Evolutionary conservation across 2,797 vertebrate species (phyloP).

Genomic region (Falco naumanni): DNA sequence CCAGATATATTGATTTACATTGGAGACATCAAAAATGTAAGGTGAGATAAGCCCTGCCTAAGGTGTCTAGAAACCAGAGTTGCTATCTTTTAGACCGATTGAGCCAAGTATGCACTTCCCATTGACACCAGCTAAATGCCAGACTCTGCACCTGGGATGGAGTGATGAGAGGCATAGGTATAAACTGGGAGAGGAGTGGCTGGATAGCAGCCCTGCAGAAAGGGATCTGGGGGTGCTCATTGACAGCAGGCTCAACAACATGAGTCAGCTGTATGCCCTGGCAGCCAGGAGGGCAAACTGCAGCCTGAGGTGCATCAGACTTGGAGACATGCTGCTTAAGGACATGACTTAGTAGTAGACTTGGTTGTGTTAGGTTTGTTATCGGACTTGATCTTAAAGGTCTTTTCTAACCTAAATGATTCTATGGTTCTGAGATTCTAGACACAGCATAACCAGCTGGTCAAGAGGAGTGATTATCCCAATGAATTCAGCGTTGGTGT

Average conservation of each 20-base stretch:
- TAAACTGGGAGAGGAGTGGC: neutral
- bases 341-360: no score
- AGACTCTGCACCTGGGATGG: neutral
- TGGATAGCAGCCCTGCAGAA: neutral
- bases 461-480: accelerated
- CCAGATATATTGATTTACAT: neutral
- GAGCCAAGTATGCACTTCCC: neutral
- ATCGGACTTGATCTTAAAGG: neutral
- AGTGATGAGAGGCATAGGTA: neutral
- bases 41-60: neutral
- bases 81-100: neutral
- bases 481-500: neutral
- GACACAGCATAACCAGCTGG: neutral
- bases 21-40: neutral
- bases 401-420: neutral
- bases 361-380: neutral
- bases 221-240: neutral
- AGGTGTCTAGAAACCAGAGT: neutral
- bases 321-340: no score
- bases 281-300: neutral
- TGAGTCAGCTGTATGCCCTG: neutral
- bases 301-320: neutral
- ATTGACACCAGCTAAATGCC: neutral
- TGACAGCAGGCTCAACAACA: neutral
- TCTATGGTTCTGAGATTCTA: neutral